phyloP scores from a whole-genome alignment of 2,113 vertebrate species.

The Rhea americana region DNA sequence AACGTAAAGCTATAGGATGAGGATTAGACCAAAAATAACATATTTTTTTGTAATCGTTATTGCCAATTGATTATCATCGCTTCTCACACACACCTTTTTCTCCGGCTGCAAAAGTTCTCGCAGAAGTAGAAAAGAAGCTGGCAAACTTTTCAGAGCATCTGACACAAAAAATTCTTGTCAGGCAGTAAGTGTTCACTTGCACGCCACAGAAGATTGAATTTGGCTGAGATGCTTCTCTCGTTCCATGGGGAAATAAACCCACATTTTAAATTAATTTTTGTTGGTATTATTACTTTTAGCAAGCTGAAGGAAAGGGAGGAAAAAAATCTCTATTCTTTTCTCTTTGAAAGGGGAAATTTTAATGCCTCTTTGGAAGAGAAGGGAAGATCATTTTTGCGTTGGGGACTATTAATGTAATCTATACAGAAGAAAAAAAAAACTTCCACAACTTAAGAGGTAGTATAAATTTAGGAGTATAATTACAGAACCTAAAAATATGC shows the following conservation, averaged over 20 bases:
- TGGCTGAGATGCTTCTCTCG: constrained; percentile 22
- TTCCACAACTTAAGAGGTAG: background rate
- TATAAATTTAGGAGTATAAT: constrained; percentile 18
- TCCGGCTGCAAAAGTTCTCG: background rate
- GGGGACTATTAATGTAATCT: constrained; percentile 9
- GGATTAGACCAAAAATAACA: background rate
- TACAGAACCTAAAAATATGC: background rate
- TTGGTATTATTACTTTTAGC: constrained; percentile 3
- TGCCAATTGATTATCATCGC: background rate
- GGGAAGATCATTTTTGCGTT: constrained; percentile 6
- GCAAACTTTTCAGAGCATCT: constrained; percentile 54
- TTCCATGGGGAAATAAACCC: constrained; percentile 18
- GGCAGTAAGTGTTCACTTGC: constrained; percentile 23
- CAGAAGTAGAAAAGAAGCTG: constrained; percentile 19
- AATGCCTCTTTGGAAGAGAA: constrained; percentile 3
- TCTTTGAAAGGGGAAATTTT: background rate
- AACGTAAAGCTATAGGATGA: background rate
- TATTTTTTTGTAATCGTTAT: constrained; percentile 8
- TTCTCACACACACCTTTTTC: background rate
- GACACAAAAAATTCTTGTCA: constrained; percentile 55
- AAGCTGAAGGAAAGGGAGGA: background rate
- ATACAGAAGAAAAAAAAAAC: background rate
- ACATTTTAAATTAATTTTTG: background rate
- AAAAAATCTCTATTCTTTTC: background rate
- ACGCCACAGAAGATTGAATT: constrained; percentile 17